phyloP scores from a whole-genome alignment of 2,797 vertebrate genomes.

The Epinephelus awoara region DNA sequence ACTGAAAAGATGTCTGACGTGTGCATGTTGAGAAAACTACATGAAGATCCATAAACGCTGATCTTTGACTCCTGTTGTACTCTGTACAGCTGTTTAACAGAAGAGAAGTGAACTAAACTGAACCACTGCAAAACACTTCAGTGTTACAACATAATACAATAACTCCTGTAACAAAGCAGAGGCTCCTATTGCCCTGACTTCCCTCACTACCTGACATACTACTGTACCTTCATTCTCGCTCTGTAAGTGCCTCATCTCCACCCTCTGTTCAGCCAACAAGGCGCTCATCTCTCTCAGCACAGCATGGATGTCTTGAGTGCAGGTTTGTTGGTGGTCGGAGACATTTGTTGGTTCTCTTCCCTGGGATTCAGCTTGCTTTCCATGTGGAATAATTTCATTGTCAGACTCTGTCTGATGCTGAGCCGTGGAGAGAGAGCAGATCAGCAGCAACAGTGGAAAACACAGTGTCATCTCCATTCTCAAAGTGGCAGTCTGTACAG shows the following conservation, averaged over 20 bases:
- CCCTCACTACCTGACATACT: neutral
- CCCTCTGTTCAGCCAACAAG: conserved; percentile 36
- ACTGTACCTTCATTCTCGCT: conserved; percentile 48
- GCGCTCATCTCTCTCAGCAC: conserved; percentile 49
- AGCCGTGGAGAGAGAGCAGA: conserved; percentile 26
- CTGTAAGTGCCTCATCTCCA: conserved; percentile 44
- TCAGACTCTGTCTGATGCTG: conserved; percentile 2
- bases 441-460: conserved; percentile 46
- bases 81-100: too few species aligned
- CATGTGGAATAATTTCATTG: conserved; percentile 1
- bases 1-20: too few species aligned
- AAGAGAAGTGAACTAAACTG: too few species aligned
- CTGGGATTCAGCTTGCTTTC: neutral
- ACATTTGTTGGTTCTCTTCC: neutral
- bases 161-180: neutral
- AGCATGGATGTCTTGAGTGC: conserved; percentile 15
- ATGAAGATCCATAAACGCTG: too few species aligned
- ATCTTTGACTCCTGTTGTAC: too few species aligned
- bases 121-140: too few species aligned
- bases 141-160: too few species aligned
- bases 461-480: conserved; percentile 16
- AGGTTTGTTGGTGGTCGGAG: neutral
- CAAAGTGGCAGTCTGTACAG: neutral
- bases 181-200: too few species aligned
- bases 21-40: too few species aligned